Evolutionary conservation across 23 tunicate species (phyloP).

Genomic region (Clavelina lepadiformis): DNA sequence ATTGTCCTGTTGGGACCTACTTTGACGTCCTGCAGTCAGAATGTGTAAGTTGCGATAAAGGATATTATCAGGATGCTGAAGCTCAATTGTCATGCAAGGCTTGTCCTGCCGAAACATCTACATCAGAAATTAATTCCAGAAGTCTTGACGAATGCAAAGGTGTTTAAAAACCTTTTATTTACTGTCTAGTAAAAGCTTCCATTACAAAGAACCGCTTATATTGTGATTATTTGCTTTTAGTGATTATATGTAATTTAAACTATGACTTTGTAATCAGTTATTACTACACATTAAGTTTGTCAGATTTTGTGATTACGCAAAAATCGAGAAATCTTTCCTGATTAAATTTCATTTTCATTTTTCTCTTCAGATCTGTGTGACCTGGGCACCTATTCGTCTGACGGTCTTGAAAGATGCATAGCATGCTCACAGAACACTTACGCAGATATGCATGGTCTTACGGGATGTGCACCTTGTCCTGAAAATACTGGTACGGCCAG

Average conservation of each 20-base stretch:
- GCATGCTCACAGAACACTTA: slow-evolving; percentile 57
- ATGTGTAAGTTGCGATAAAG: slow-evolving; percentile 60
- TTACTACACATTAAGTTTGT: too few species aligned
- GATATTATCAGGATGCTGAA: slow-evolving; percentile 79
- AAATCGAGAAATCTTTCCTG: too few species aligned
- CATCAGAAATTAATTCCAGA: slow-evolving; percentile 48
- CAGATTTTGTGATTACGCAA: too few species aligned
- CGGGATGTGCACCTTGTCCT: slow-evolving; percentile 57
- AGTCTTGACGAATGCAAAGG: slow-evolving; percentile 66
- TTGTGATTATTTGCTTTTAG: too few species aligned
- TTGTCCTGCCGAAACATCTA: slow-evolving; percentile 68
- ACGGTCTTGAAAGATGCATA: slow-evolving; percentile 62
- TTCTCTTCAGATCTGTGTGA: slow-evolving; percentile 48
- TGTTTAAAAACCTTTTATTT: slow-evolving; percentile 2
- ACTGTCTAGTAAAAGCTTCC: too few species aligned
- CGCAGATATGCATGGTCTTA: slow-evolving; percentile 42
- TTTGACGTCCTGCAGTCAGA: slow-evolving; percentile 44
- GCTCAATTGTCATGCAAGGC: slow-evolving; percentile 85
- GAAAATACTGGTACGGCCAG: slow-evolving; percentile 68
- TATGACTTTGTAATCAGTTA: too few species aligned
- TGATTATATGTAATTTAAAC: too few species aligned
- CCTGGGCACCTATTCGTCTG: slow-evolving; percentile 45
- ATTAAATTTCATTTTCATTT: too few species aligned
- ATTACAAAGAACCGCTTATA: too few species aligned
- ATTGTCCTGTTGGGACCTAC: slow-evolving; percentile 85